Evolutionary conservation across 2,797 vertebrate genomes (phyloP), one percentile per base, ranked within the genome.

Genomic region (Apogon talboti): DNA sequence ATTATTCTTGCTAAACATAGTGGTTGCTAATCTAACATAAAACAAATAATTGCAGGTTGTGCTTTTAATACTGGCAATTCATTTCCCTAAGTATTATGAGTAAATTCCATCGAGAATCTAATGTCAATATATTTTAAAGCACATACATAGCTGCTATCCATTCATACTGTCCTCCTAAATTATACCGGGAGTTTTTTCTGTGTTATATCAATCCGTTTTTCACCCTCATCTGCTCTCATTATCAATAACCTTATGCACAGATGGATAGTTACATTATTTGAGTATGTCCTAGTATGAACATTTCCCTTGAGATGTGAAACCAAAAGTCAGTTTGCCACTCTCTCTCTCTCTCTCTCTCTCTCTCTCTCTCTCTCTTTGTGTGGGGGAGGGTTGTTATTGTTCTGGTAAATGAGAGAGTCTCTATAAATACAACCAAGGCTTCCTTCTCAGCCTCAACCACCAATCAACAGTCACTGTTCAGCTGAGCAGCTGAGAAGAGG

Each of bases 361-460:
- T 86, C 61, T 73, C 54, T 86, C 61, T 73, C 54, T 86, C 61
- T 73, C 56, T 64, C 84, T 78, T 21, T 6, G 68, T 79, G 79
- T 81, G 89, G 89, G 83, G 86, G 87, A 86, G 85, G 87, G 80
- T 77, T 87, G 90, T 90, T 93, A 92, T 93, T 94, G 91, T 93
- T 92, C 90, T 91, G 85, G 88, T 91, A 93, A 93, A 93, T 89
- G 85, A 93, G 89, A 89, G 89, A 91, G 79, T 81, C 87, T 90
- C 92, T 94, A 94, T 93, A 94, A 94, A 94, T 94, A 94, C 87
- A 87, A 71, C 54, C 79, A 84, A 85, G 82, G 87, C 87, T 93
- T 94, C 92, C 93, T 91, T 90, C 90, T 89, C 70, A 21, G 65
- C 76, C 82, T 84, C 74, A 78, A 66, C 89, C 80, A 86, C 90